Evolutionary conservation across 1,140 invertebrate species (phyloP), one percentile per base, ranked within the genome.

Genomic region (Adelges cooleyi): DNA sequence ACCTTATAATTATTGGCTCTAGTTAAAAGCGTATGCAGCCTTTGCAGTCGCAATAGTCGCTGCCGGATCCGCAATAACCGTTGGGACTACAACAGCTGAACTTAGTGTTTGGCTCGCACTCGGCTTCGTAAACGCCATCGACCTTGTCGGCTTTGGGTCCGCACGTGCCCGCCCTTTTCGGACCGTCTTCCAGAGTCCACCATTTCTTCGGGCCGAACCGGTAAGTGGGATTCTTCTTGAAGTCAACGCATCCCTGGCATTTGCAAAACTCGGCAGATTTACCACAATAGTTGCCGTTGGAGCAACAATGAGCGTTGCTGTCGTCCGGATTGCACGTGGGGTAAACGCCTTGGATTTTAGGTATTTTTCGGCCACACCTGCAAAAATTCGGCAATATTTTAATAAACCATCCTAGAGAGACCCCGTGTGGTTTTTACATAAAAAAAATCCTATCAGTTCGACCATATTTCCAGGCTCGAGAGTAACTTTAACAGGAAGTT

Each of bases 301-400:
- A 69, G 49, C 68, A 69, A 29, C 68, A 69, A 53, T 67, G 50
- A 15, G 44, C 51, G 20, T 56, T 65, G 8, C 65, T 54, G 46
- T 69, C 68, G 17, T 69, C 67, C 2, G 68, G 68, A 40, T 69
- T 69, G 22, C 68, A 69, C 2, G 53, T 68, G 9, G 68, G 65
- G 22, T 51, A 62, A 10, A 53, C 33, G n/a, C 51, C 67, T 13
- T 69, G 67, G 23, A 69, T 62, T 53, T 66, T 65, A 10, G 65
- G 67, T 18, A 68, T 54, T 20, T 49, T 46, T 33, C 49, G 18
- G 13, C 68, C 68, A 65, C 68, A 69, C 4, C 68, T 59, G 5
- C 13, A 4, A 23, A 6, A n/a, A 8, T 9, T 6, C 6, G 17
- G 13, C 36, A 38, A 38, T 38, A 38, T 38, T 38, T 38, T 38